These are phyloP conservation scores for Agapornis roseicollis DNA, from an alignment of 2,113 vertebrate species.

Conservation along the genomic window DNA sequence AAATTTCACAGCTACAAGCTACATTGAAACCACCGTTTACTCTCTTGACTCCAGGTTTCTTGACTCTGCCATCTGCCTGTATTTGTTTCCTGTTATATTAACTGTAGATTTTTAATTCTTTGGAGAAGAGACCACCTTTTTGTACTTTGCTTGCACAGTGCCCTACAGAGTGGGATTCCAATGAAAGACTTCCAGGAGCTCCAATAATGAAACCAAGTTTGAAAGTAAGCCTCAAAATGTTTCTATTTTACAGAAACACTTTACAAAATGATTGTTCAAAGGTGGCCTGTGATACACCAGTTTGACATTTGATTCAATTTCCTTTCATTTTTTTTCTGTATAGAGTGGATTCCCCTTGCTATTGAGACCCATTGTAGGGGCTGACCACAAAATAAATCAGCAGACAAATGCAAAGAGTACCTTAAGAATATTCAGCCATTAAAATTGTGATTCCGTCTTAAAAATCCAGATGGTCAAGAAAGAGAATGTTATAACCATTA, in stretches of 20 bases:
- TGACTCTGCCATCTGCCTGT: not conserved
- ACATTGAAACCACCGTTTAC: accelerated
- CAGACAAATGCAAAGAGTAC: not conserved
- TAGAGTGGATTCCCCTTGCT: not conserved
- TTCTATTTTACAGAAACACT: not conserved
- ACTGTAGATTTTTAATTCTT: not conserved
- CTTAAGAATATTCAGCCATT: not conserved
- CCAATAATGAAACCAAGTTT: not conserved
- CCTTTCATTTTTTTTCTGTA: not conserved
- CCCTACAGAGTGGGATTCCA: not conserved
- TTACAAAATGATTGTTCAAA: not conserved
- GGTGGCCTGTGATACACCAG: not conserved
- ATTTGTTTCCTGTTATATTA: not conserved
- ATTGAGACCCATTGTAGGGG: not conserved
- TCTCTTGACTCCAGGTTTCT: not conserved
- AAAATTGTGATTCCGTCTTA: not conserved
- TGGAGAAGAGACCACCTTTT: not conserved
- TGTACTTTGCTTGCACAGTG: not conserved
- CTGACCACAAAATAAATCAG: not conserved
- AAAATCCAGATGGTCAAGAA: not conserved
- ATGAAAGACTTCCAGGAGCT: not conserved
- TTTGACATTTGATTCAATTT: not conserved
- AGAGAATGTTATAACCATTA: not conserved
- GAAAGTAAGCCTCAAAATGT: not conserved
- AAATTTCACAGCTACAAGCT: not conserved